Base-by-base conservation (phyloP, 37 sponge, comb jelly and placozoan genomes). In the Beroe ovata region DNA sequence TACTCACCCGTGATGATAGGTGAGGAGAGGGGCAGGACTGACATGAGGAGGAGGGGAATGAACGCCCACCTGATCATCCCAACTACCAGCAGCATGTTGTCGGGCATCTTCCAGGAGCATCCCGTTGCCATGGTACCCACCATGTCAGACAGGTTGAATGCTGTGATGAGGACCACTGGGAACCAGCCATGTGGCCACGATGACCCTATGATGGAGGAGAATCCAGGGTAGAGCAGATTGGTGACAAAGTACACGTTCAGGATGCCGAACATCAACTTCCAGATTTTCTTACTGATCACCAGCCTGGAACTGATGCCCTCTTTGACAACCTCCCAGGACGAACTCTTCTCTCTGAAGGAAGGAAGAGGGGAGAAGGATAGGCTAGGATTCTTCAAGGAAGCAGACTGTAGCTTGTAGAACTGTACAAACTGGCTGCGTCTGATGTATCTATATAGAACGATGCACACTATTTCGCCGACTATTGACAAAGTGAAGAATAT, bases 401-500 rank as follows among this genome's bases (percentile, higher is more conserved):
- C 64, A 6, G 60, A 28, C 60, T 23, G 23, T 22, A 35, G 26
- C 28, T 89, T 84, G 88, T 93, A 90, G 60, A 91, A 89, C 29
- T 32, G 60, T 11, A 95, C 93, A 89, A 95, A 93, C 3, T 92
- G 62, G 21, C 91, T 91, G 0, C 18, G 29, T 0, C 88, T 33
- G n/a, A 95, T 90, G 72, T 91, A 91, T 11, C 66, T 60, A 25
- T 94, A 91, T 33, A 91, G 91, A n/a, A 54, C 63, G 29, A 93
- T 71, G 72, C 96, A 94, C 42, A 93, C 60, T 36, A 92, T n/a
- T 3, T 94, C 91, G 72, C 93, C 93, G 25, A 91, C 28, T 33
- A 95, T 54, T 0, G 96, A 94, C n/a, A 94, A 36, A 66, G 90
- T 81, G 60, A 95, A 93, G 93, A 95, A 95, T n/a, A 89, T 71